Base-by-base conservation (phyloP, 2,888 invertebrate species). In the Limnephilus lunatus region DNA sequence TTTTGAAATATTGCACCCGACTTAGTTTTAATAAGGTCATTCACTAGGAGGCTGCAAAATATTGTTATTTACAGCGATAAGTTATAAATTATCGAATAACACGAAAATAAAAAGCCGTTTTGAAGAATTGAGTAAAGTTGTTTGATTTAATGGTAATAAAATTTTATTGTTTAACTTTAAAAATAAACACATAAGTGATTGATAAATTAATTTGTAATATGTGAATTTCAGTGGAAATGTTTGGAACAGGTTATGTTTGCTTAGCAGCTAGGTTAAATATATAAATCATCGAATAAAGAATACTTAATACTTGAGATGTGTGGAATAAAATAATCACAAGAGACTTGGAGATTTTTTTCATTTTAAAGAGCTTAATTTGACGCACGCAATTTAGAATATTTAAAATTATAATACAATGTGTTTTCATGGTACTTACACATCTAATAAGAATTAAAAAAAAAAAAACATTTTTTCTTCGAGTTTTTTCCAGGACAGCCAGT, bases 81-180 rank as follows among this genome's bases (percentile, higher is more conserved):
- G 68, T n/a, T 9, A 68, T 68, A 68, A 68, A 68, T 68, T n/a
- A 68, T 68, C 68, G n/a, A 68, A 68, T 68, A 68, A 68, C 68
- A 68, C 25, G n/a, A 68, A 68, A 68, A 68, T n/a, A 68, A 68
- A 68, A 68, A 68, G 68, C 25, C 7, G 68, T 68, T 68, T 68
- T n/a, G 83, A 83, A 83, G 83, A 25, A 35, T 15, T 35, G 39
- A 35, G n/a, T 19, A n/a, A 7, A 35, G 39, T 35, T 25, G 35
- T 31, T 32, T 83, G 83, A 83, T 32, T 83, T 32, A 83, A 83
- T 83, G 39, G 32, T 19, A 83, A 83, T 83, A 35, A 35, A 83
- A 25, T 32, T 83, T 83, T 35, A 83, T 31, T 32, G 19, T 32
- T 15, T 19, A 15, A 7, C 32, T 9, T n/a, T 68, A 32, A 83